Conservation (phyloP, 1,140 invertebrate species). For the Drosophila littoralis region DNA sequence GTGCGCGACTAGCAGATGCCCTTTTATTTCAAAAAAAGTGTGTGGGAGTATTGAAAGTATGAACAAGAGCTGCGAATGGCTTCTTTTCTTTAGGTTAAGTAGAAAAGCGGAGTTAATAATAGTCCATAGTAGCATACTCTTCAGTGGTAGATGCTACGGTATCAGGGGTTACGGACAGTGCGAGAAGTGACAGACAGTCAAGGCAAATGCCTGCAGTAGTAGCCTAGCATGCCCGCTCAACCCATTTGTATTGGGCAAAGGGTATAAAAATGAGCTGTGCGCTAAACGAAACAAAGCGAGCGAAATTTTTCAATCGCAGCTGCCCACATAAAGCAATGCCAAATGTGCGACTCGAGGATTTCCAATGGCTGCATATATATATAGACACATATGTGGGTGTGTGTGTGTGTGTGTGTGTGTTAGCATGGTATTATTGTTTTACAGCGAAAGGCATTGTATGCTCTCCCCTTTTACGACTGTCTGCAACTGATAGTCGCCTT, state of each 20-base stretch:
- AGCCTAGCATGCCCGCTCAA: background rate
- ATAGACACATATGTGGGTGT: conserved; percentile 3
- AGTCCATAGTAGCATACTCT: too few species aligned
- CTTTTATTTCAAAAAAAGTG: background rate
- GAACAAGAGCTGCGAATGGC: too few species aligned
- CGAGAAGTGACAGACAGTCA: too few species aligned
- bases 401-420: conserved; percentile 16
- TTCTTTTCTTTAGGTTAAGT: too few species aligned
- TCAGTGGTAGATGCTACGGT: too few species aligned
- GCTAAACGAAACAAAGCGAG: conserved; percentile 57
- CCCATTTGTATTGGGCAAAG: background rate
- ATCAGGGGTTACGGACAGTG: background rate
- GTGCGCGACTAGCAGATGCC: background rate
- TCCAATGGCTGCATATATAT: conserved; percentile 22
- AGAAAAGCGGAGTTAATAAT: too few species aligned
- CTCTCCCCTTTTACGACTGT: conserved; percentile 69
- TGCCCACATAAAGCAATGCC: conserved; percentile 43
- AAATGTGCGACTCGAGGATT: conserved; percentile 43
- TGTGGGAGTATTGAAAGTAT: too few species aligned
- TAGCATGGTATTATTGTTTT: conserved; percentile 44
- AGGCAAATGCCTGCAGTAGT: background rate
- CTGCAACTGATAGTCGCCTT: conserved; percentile 75
- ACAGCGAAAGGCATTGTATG: conserved; percentile 47
- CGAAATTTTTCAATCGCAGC: conserved; percentile 68
- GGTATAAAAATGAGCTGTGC: conserved; percentile 18